These are phyloP conservation scores for Lemur catta DNA, from an alignment of 2,797 vertebrate species.

Conservation along the genomic window DNA sequence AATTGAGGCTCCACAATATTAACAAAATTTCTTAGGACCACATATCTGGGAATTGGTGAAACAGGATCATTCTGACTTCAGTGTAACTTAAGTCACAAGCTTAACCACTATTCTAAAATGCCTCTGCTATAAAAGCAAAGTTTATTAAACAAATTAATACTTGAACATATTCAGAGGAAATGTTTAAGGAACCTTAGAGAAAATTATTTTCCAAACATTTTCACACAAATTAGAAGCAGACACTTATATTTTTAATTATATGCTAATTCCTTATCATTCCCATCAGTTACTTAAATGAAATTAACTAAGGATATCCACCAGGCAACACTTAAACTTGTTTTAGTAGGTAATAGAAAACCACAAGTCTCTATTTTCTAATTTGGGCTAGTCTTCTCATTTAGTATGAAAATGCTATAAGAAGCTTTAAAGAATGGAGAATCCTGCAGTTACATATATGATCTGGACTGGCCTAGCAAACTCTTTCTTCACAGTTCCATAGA, in stretches of 20 bases:
- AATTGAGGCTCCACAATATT: not conserved
- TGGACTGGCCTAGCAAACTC: not conserved
- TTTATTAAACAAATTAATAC: conserved; percentile 18
- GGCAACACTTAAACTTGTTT: not conserved
- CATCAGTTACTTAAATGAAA: conserved; percentile 23
- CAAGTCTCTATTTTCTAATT: conserved; percentile 13
- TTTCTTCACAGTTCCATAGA: not conserved
- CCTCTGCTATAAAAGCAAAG: not conserved
- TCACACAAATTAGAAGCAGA: conserved; percentile 9
- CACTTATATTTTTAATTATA: conserved; percentile 55
- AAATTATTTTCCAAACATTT: conserved; percentile 42
- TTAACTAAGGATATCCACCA: conserved; percentile 23
- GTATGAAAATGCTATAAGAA: not conserved
- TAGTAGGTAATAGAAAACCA: conserved; percentile 11
- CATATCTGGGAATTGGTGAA: not conserved
- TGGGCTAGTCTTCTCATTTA: not conserved
- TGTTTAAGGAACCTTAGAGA: conserved; percentile 19
- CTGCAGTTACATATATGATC: not conserved
- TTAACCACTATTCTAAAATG: not conserved
- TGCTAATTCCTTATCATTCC: conserved; percentile 1
- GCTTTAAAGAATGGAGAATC: not conserved
- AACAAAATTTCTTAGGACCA: not conserved
- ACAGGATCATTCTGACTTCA: not conserved
- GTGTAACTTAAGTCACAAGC: not conserved
- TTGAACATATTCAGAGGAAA: not conserved